phyloP scores from a whole-genome alignment of 2,888 invertebrate species.

The Tupiocoris notatus region DNA sequence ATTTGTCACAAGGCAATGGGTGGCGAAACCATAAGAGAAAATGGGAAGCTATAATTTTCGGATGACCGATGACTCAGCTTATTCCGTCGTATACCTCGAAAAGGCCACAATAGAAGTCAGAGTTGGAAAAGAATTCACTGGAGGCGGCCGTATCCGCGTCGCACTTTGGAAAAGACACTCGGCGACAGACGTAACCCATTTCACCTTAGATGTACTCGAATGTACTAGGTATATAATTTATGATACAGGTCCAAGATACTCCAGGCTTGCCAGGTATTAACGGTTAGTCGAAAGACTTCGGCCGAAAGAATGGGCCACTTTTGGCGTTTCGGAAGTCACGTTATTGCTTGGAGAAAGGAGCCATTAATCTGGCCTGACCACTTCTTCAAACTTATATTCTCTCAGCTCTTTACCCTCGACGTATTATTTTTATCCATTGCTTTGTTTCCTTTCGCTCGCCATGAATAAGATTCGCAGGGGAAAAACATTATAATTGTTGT shows the following conservation, averaged over 20 bases:
- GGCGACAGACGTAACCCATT: background rate
- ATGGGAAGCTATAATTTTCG: too few species aligned
- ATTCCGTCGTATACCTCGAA: too few species aligned
- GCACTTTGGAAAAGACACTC: background rate
- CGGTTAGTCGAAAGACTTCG: background rate
- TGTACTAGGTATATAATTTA: background rate
- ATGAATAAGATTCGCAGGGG: too few species aligned
- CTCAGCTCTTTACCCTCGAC: too few species aligned
- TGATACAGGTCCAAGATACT: background rate
- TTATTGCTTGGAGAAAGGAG: constrained; percentile 16
- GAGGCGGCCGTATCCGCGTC: background rate
- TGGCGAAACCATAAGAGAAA: too few species aligned
- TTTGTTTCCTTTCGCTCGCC: too few species aligned
- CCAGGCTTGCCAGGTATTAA: background rate
- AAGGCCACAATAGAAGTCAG: too few species aligned
- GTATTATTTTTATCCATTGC: too few species aligned
- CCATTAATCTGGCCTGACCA: constrained; percentile 13
- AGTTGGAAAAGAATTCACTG: background rate
- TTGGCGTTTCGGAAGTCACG: constrained; percentile 2
- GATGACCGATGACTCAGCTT: too few species aligned
- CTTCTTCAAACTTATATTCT: too few species aligned
- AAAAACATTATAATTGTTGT: too few species aligned
- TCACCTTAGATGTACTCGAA: background rate
- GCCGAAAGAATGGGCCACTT: background rate
- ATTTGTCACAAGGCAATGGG: too few species aligned